Base-by-base conservation (phyloP, 2,888 invertebrate species). In the Clepsis dumicolana region DNA sequence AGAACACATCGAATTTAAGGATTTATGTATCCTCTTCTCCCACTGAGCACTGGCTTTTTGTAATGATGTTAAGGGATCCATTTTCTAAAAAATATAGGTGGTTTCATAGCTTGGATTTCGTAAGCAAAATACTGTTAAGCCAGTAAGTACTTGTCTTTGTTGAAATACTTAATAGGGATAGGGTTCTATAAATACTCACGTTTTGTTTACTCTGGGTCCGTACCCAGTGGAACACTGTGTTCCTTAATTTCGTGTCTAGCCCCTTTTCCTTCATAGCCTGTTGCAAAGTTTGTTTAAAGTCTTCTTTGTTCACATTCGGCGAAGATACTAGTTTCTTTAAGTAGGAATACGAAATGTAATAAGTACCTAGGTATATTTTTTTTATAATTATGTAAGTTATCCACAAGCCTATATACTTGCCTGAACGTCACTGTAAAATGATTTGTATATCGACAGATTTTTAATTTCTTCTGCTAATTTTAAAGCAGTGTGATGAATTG, bases 21-120 rank as follows among this genome's bases (percentile, higher is more conserved):
- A 98, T 90, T 99, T 99, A 78, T 98, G 96, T 63, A 99, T 98
- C 72, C 98, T 94, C 76, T 98, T 96, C 85, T 99, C 99, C 99
- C 99, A 99, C 75, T 97, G 96, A 27, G 96, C 95, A 80, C 98
- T 98, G 16, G 97, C 96, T 89, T 98, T 97, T 77, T 96, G 94
- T 62, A 98, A 91, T 80, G 97, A 98, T 21, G 95, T 95, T 62
- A 97, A 82, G 0, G 96, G 95, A 82, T 97, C 97, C 78, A 91
- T 87, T 86, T 94, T 91, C 93, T 93, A 80, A 64, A 85, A 87
- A 60, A 61, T 61, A 64, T 3, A 25, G 44, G 27, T 29, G 3
- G n/a, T n/a, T n/a, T n/a, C n/a, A n/a, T n/a, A n/a, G n/a, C n/a
- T n/a, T n/a, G n/a, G n/a, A n/a, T n/a, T n/a, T n/a, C n/a, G n/a